These are phyloP conservation scores for Iguana delicatissima DNA, from an alignment of 2,797 vertebrate genomes.

Conservation along the genomic window DNA sequence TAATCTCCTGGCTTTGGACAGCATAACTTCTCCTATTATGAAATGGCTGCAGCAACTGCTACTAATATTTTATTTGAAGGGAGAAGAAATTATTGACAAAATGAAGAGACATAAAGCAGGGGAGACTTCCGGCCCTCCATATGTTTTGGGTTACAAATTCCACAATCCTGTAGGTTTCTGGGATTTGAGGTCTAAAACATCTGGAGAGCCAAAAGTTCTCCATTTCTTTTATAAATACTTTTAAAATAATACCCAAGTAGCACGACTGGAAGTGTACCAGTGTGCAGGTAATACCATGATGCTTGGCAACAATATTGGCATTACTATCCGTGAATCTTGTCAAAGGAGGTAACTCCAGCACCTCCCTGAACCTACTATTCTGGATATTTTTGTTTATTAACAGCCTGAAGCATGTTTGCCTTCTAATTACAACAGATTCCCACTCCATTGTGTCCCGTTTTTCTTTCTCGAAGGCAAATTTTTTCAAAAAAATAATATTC, in stretches of 20 bases:
- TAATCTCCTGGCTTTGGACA: background rate
- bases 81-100: background rate
- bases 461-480: background rate
- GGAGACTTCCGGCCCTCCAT: no score
- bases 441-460: background rate
- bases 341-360: background rate
- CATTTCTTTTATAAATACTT: background rate
- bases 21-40: background rate
- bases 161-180: no score
- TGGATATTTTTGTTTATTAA: background rate
- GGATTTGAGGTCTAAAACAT: no score
- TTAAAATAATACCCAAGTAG: background rate
- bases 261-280: background rate
- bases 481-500: background rate
- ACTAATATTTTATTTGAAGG: background rate
- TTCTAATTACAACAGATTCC: background rate
- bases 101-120: no score
- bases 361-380: background rate
- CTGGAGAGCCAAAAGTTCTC: no score
- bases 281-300: background rate
- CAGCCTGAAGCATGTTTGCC: background rate
- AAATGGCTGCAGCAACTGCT: background rate
- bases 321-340: background rate
- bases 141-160: no score
- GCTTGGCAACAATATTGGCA: slow-evolving; percentile 1